Base-by-base conservation (phyloP, 1,140 invertebrate species). In the Caerostris darwini region DNA sequence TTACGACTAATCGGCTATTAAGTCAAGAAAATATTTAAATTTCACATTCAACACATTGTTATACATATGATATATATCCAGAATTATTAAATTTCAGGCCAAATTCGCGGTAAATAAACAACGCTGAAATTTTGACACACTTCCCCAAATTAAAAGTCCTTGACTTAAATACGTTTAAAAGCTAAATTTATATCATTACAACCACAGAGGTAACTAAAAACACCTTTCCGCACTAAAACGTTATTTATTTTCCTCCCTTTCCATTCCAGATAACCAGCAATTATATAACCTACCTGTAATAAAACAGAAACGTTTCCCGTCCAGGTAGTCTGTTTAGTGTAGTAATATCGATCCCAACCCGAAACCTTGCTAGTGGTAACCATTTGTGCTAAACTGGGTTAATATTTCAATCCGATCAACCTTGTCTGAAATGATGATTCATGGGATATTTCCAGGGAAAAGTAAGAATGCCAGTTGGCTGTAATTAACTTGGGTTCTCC, bases 361-460 rank as follows among this genome's bases (percentile, higher is more conserved):
- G 82, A 85, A 85, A 85, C 82, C 82, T 85, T 57, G 82, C 19
- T n/a, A 56, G 82, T 19, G 19, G 82, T 58, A 85, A 56, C 82
- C 82, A 85, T 85, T 85, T 85, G 82, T n/a, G 57, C 82, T 85
- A 58, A 57, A 57, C 82, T 85, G 57, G 82, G 54, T 85, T 85
- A 85, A 85, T 85, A 85, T 85, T 57, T 85, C 56, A 85, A 85
- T 85, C 54, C 54, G 54, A 85, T 85, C 82, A 85, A 85, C 82
- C 82, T 85, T 85, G 82, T 85, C 82, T 57, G n/a, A 58, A 85
- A 85, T 85, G 57, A 57, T 85, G 82, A 85, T 57, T 85, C 82
- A 85, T 85, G 56, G 34, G 19, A 85, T 58, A 56, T 58, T 85
- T 85, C 8, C 53, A 85, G n/a, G 8, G 14, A 85, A 64, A 85